Conservation (phyloP, 2,797 vertebrate species). For the Adrianichthys oophorus region DNA sequence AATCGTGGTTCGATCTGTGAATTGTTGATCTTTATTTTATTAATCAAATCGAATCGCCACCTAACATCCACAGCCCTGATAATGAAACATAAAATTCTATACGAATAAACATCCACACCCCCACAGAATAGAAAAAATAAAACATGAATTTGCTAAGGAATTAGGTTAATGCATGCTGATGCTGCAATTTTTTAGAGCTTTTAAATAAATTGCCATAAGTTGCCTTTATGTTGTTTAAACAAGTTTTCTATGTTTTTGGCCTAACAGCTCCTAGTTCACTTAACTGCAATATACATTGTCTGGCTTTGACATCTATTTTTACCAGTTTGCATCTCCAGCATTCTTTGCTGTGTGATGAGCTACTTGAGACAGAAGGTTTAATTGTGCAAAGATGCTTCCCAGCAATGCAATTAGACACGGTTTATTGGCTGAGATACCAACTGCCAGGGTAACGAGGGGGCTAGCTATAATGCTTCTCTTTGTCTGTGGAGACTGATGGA, state of each 20-base stretch:
- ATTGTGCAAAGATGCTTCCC: conserved; percentile 40
- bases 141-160: too few species aligned
- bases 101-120: too few species aligned
- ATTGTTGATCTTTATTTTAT: too few species aligned
- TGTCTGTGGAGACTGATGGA: not conserved
- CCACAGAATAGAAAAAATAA: too few species aligned
- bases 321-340: conserved; percentile 10
- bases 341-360: conserved; percentile 30
- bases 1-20: too few species aligned
- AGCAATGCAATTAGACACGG: conserved; percentile 40
- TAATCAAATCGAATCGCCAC: too few species aligned
- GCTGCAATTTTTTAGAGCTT: too few species aligned
- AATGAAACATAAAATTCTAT: too few species aligned
- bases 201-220: too few species aligned
- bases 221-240: too few species aligned
- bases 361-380: conserved; percentile 33
- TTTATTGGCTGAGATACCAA: conserved; percentile 43
- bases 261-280: conserved; percentile 8
- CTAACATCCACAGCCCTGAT: too few species aligned
- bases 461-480: conserved; percentile 21
- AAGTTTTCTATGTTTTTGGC: conserved; percentile 8
- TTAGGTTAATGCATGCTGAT: too few species aligned
- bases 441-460: conserved; percentile 48
- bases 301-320: conserved; percentile 18
- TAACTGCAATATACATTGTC: conserved; percentile 12